Conservation (phyloP, 1,140 invertebrate genomes). For the Linepithema humile region DNA sequence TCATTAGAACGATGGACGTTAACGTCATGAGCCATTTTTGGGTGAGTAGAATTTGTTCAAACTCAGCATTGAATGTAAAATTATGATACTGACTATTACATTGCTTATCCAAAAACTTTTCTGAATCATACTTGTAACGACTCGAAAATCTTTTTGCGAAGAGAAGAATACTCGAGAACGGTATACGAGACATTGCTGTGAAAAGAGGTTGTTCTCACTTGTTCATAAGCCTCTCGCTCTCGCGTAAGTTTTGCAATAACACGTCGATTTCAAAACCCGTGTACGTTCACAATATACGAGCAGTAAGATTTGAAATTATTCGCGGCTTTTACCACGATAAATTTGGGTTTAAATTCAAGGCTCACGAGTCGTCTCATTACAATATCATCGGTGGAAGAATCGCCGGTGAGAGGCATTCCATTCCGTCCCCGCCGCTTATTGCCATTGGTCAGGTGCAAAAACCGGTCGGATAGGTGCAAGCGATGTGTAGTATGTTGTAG, state of each 20-base stretch:
- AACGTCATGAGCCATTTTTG: conserved; percentile 92
- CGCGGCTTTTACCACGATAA: background rate
- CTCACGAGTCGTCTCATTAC: background rate
- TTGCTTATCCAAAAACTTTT: background rate
- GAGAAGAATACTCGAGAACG: background rate
- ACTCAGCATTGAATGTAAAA: background rate
- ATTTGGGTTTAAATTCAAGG: conserved; percentile 53
- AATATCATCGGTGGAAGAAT: conserved; percentile 51
- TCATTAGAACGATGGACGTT: conserved; percentile 91
- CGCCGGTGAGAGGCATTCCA: conserved; percentile 74
- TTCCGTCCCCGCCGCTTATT: conserved; percentile 66
- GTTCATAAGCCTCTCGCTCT: background rate
- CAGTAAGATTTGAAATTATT: conserved; percentile 8
- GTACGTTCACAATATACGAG: background rate
- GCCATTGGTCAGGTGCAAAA: conserved; percentile 76
- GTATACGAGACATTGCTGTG: background rate
- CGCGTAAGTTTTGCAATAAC: conserved; percentile 15
- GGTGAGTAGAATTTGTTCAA: conserved; percentile 84
- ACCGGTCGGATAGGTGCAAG: conserved; percentile 74
- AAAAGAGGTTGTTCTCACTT: conserved; percentile 9
- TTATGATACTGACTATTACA: background rate
- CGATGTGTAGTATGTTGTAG: conserved; percentile 1
- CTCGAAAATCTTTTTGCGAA: background rate
- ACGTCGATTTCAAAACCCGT: background rate
- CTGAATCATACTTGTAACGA: background rate